These are phyloP conservation scores for Cygnus atratus DNA, from an alignment of 2,113 vertebrate species.

Conservation along the genomic window DNA sequence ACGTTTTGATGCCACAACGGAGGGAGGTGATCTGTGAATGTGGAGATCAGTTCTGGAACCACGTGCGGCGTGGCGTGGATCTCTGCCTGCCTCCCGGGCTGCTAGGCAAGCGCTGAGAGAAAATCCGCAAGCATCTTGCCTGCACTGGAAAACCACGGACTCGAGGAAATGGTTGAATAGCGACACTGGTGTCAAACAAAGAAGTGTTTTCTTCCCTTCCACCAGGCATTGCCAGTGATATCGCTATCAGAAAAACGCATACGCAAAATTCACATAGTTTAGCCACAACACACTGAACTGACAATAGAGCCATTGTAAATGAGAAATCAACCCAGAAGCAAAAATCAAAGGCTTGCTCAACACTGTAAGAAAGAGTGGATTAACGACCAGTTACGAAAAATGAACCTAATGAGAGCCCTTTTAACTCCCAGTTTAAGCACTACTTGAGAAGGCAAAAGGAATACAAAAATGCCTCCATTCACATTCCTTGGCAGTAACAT, in stretches of 20 bases:
- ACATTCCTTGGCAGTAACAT: conserved; percentile 59
- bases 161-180: neutral
- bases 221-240: neutral
- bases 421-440: conserved; percentile 29
- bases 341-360: neutral
- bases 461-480: conserved; percentile 36
- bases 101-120: neutral
- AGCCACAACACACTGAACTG: neutral
- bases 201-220: neutral
- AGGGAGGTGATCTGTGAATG: neutral
- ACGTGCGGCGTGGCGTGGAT: neutral
- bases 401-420: conserved; percentile 28
- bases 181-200: neutral
- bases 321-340: neutral
- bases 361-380: neutral
- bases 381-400: conserved; percentile 18
- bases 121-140: neutral
- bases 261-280: neutral
- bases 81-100: neutral
- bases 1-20: neutral
- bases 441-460: conserved; percentile 32
- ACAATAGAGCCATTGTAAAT: neutral
- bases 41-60: neutral
- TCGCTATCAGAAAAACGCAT: neutral
- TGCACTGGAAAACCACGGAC: neutral